Evolutionary conservation across 1,140 invertebrate species (phyloP).

Genomic region (Zaprionus capensis): DNA sequence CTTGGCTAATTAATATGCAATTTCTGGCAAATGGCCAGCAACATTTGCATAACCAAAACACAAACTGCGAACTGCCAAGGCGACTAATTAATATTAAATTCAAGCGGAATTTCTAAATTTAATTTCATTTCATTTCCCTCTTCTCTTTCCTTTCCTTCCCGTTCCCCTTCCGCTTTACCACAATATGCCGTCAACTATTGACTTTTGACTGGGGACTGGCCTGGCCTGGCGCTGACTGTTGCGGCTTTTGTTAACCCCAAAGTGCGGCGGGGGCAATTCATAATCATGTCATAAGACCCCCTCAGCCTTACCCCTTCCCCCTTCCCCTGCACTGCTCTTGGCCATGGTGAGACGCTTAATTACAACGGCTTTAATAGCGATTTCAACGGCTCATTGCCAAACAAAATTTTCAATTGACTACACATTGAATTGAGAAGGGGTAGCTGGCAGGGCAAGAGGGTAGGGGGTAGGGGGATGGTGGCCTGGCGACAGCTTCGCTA

Average conservation of each 20-base stretch:
- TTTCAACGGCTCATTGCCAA: slow-evolving; percentile 79
- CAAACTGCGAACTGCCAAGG: slow-evolving; percentile 37
- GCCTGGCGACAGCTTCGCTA: slow-evolving; percentile 47
- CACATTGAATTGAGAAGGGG: slow-evolving; percentile 38
- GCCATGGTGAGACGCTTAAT: slow-evolving; percentile 70
- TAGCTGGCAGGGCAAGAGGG: background rate
- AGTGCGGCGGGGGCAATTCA: slow-evolving; percentile 67
- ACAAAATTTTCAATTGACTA: slow-evolving; percentile 82
- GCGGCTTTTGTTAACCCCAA: slow-evolving; percentile 71
- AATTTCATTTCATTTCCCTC: slow-evolving; percentile 50
- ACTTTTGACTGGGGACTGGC: slow-evolving; percentile 58
- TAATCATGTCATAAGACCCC: slow-evolving; percentile 78
- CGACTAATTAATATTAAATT: slow-evolving; percentile 81
- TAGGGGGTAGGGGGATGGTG: background rate
- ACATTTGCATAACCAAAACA: slow-evolving; percentile 74
- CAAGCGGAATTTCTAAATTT: slow-evolving; percentile 71
- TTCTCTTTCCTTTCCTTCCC: background rate
- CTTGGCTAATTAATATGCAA: slow-evolving; percentile 68
- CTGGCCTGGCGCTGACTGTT: slow-evolving; percentile 45
- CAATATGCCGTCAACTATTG: slow-evolving; percentile 66
- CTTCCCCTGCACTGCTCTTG: slow-evolving; percentile 20
- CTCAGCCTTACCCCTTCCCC: slow-evolving; percentile 6
- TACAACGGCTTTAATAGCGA: slow-evolving; percentile 80
- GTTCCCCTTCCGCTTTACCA: background rate
- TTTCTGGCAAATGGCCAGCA: slow-evolving; percentile 27